Percentiles rank a stretch among this genome's conserved stretches.
phyloP scores from a whole-genome alignment of 2,113 vertebrate genomes.

The Meriones unguiculatus region DNA sequence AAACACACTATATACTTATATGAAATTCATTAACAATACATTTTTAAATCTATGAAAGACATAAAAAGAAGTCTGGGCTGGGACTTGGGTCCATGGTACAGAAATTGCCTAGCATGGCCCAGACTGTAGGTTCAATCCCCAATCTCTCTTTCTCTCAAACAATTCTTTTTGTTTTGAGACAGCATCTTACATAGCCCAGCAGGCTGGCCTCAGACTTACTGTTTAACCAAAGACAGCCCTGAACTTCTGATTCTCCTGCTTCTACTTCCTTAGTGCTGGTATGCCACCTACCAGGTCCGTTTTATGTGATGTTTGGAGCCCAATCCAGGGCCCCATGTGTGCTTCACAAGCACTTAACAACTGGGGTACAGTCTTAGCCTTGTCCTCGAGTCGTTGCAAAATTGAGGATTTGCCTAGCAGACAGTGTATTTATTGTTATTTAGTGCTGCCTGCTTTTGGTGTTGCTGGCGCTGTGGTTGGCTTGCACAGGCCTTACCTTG shows the following conservation, averaged over 20 bases:
- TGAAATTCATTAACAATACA: not conserved
- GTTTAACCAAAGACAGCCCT: not conserved
- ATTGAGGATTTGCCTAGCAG: not conserved
- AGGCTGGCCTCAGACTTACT: not conserved
- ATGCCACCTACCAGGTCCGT: not conserved
- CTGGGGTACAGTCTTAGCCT: not conserved
- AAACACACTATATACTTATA: not conserved
- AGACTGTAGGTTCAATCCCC: not conserved
- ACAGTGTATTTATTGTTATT: not conserved
- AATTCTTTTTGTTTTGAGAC: not conserved
- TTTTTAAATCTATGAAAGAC: not conserved
- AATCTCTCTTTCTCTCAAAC: not conserved
- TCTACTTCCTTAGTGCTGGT: not conserved
- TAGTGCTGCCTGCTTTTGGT: not conserved
- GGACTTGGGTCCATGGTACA: not conserved
- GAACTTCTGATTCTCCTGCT: not conserved
- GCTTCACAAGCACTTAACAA: too few species aligned
- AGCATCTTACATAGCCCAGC: not conserved
- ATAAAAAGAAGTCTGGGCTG: not conserved
- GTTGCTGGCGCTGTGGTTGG: not conserved
- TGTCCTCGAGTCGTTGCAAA: not conserved
- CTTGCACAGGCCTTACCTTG: not conserved
- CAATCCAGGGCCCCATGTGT: too few species aligned
- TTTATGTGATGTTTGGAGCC: not conserved
- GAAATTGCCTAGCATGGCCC: not conserved